Base-by-base conservation (phyloP, 2,797 vertebrate species). In the Setipinna tenuifilis region DNA sequence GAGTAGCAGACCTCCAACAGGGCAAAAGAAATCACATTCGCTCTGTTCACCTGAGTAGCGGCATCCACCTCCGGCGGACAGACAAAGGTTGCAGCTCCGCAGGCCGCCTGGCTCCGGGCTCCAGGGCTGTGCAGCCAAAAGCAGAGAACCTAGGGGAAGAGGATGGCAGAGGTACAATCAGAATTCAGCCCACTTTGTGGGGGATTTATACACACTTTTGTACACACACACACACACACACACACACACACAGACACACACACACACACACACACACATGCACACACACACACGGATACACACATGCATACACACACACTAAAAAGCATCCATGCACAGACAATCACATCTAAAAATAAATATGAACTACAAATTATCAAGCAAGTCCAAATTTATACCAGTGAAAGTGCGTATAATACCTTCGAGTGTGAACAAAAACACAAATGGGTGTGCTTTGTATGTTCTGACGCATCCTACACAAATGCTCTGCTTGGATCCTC, bases 1-100 rank as follows among this genome's bases (percentile, higher is more conserved):
- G 92, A 95, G 92, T 91, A 93, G 90, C 87, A 88, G 91, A 91
- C 90, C 92, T 94, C 93, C 91, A 92, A 82, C 93, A 88, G 92
- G 88, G 92, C 91, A 92, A 87, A 83, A 91, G 91, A 94, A 94
- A 94, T 93, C 91, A 87, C 91, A 93, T 91, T 90, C 90, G 87
- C 28, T 86, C 89, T 90, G 89, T 92, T 92, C 91, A 93, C 93
- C 91, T 92, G 91, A 91, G 90, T 87, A 81, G 85, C 90, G 86
- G 88, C 86, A 88, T 81, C 91, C 88, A 83, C 83, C 85, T 68
- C 89, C 58, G 58, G 86, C 83, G 86, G 71, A 46, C 62, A 87
- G 90, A 90, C 88, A 83, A 62, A 83, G 59, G 59, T 44, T 89
- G 87, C 75, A 44, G 88, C 89, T 88, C 89, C 88, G 91, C 84